Evolutionary conservation across 2,113 vertebrate genomes (phyloP).

Genomic region (Forbesichthys agassizii): DNA sequence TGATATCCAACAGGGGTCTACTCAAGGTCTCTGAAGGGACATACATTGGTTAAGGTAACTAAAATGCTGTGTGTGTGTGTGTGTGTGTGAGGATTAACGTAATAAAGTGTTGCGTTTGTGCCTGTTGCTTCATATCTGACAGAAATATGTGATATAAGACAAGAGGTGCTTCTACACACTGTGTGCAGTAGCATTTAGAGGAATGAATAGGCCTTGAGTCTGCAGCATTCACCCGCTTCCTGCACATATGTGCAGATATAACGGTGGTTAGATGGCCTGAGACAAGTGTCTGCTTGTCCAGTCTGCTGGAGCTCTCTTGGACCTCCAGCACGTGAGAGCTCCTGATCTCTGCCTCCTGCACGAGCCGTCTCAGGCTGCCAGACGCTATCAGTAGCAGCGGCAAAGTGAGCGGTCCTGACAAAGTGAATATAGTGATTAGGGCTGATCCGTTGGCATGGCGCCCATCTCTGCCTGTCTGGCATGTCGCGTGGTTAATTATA

Average conservation of each 20-base stretch:
- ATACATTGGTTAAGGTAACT: no score
- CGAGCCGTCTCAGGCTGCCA: slow-evolving; percentile 66
- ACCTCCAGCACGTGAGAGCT: not conserved
- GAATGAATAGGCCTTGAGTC: no score
- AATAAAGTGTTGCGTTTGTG: no score
- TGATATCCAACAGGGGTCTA: slow-evolving; percentile 20
- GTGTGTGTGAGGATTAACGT: not conserved
- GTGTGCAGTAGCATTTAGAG: no score
- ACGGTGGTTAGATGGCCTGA: no score
- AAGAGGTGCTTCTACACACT: no score
- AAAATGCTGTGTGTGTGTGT: not conserved
- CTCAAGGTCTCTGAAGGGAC: not conserved
- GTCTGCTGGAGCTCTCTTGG: not conserved
- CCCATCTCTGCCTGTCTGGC: slow-evolving; percentile 74
- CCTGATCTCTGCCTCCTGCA: slow-evolving; percentile 1
- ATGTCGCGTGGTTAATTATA: slow-evolving; percentile 83
- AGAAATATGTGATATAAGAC: no score
- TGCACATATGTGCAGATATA: no score
- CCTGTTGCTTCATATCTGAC: no score
- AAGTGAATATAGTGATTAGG: slow-evolving; percentile 85
- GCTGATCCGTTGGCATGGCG: slow-evolving; percentile 83
- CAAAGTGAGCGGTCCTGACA: slow-evolving; percentile 84
- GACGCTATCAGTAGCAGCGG: slow-evolving; percentile 80
- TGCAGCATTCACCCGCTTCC: no score
- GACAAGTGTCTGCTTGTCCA: no score